Evolutionary conservation across 2,888 invertebrate genomes (phyloP).

Genomic region (Lithophane ornitopus): DNA sequence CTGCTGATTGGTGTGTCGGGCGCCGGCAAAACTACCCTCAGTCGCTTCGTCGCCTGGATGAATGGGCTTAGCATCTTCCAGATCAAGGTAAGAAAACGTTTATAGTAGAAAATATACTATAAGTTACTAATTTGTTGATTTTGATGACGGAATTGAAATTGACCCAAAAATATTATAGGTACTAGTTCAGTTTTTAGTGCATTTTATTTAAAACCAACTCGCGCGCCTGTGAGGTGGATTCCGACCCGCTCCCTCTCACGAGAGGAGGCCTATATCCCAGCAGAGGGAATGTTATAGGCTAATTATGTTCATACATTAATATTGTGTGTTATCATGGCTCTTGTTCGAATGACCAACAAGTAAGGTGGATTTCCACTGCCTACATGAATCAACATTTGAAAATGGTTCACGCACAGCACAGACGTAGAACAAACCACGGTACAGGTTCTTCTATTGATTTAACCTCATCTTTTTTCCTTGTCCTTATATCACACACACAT

Average conservation of each 20-base stretch:
- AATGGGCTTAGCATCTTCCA: constrained; percentile 99
- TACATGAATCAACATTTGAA: not conserved
- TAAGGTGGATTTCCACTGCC: not conserved
- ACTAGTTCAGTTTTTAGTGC: not conserved
- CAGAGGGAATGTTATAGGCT: not conserved
- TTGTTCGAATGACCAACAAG: not conserved
- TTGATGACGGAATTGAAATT: not conserved
- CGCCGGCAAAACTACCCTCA: constrained; percentile 99
- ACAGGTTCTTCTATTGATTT: not conserved
- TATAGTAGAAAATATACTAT: not conserved
- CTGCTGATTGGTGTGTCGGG: constrained; percentile 99
- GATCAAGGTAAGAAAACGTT: constrained; percentile 93
- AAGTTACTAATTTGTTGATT: not conserved
- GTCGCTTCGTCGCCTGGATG: constrained; percentile 99
- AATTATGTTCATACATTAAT: not conserved
- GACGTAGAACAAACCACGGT: not conserved
- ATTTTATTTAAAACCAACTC: not conserved
- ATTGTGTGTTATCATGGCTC: not conserved
- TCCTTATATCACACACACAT: too few relatives aligned
- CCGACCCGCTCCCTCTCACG: too few relatives aligned
- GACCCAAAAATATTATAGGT: not conserved
- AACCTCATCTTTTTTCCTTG: not conserved
- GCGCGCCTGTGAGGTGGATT: not conserved
- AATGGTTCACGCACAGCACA: not conserved
- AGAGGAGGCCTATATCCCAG: too few relatives aligned